A percentile compares a stretch with the other conserved stretches of the same genome.
phyloP scores from a whole-genome alignment of 2,797 vertebrate genomes.

The Halcyon leucocephala region DNA sequence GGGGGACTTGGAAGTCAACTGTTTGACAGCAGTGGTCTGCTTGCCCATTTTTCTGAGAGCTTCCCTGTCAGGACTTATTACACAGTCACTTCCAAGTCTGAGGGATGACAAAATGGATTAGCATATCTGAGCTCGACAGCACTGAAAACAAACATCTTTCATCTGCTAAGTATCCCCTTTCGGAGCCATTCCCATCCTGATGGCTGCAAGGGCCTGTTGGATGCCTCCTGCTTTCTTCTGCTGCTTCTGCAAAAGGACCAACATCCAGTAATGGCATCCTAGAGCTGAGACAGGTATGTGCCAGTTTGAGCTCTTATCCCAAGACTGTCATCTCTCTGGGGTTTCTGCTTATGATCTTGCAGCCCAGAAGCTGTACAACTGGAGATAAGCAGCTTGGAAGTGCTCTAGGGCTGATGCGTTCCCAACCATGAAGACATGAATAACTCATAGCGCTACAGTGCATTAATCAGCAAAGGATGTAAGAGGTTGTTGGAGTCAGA shows the following conservation, averaged over 20 bases:
- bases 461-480: neutral
- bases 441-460: neutral
- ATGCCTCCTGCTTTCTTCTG: neutral
- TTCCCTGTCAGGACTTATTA: constrained; percentile 6
- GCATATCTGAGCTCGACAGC: neutral
- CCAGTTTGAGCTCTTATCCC: neutral
- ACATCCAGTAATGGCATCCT: neutral
- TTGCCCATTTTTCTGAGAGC: neutral
- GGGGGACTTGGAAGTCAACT: neutral
- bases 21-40: constrained; percentile 9
- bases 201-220: neutral
- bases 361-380: neutral
- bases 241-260: neutral
- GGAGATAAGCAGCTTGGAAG: neutral
- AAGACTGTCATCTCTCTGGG: neutral
- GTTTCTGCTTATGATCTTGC: neutral
- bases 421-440: neutral
- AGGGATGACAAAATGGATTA: constrained; percentile 57
- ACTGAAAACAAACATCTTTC: neutral
- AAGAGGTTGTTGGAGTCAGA: neutral
- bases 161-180: constrained; percentile 1
- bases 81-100: neutral
- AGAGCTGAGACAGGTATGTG: neutral
- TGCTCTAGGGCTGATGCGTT: neutral
- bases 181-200: neutral